Conservation (phyloP, 2,113 vertebrate genomes). For the Herpetotheres cachinnans region DNA sequence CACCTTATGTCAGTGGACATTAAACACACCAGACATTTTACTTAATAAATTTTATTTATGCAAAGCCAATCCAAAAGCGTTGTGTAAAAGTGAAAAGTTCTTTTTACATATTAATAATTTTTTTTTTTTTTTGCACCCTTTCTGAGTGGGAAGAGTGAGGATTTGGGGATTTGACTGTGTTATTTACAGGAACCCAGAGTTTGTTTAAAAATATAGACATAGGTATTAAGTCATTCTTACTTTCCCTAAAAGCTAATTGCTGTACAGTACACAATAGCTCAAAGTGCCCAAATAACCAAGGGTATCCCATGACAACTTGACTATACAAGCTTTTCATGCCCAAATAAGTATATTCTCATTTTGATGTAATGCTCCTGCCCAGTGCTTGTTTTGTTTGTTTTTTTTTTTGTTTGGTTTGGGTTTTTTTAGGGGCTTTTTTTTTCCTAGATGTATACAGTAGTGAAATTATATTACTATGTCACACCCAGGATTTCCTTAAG, state of each 20-base stretch:
- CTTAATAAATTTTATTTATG: slow-evolving; percentile 70
- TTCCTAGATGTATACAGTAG: neutral
- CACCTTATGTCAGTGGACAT: neutral
- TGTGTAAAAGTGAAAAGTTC: slow-evolving; percentile 69
- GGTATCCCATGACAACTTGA: neutral
- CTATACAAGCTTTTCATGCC: slow-evolving; percentile 40
- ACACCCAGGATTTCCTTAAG: neutral
- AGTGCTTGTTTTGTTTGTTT: neutral
- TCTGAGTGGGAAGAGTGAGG: slow-evolving; percentile 12
- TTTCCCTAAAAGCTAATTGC: slow-evolving; percentile 59
- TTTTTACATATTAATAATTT: slow-evolving; percentile 55
- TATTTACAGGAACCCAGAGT: slow-evolving; percentile 62
- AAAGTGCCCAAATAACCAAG: slow-evolving; percentile 48
- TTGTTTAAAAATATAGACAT: slow-evolving; percentile 43
- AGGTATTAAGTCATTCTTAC: slow-evolving; percentile 5
- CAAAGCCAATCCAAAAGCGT: slow-evolving; percentile 68
- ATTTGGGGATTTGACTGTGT: slow-evolving; percentile 36
- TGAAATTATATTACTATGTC: neutral
- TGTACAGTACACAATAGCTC: slow-evolving; percentile 66
- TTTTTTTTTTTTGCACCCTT: neutral
- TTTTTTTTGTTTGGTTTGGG: neutral
- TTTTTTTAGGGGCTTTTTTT: neutral
- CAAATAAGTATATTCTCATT: neutral
- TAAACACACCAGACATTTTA: neutral
- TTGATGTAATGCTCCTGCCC: neutral